A percentile compares a stretch with the other conserved stretches of the same genome.
Evolutionary conservation across 2,888 invertebrate species (phyloP).

Genomic region (Tribolium freemani): DNA sequence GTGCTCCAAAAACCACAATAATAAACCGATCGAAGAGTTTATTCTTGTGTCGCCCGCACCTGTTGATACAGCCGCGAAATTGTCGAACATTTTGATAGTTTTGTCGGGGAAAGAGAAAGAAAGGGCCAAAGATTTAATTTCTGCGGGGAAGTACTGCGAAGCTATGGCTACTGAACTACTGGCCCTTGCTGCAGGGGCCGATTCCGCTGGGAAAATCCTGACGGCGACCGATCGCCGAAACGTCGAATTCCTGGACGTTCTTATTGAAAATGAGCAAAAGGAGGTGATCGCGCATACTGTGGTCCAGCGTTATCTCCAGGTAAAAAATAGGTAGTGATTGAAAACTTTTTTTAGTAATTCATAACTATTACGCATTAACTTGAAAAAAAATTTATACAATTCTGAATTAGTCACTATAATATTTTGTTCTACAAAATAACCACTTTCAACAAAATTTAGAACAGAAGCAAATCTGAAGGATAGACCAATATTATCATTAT

Average conservation of each 20-base stretch:
- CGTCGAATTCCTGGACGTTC: constrained; percentile 94
- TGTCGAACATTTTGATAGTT: constrained; percentile 91
- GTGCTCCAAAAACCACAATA: constrained; percentile 95
- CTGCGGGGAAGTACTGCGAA: constrained; percentile 97
- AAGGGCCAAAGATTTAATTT: constrained; percentile 95
- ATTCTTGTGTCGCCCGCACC: constrained; percentile 99
- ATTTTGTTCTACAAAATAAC: too few species aligned
- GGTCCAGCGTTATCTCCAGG: constrained; percentile 96
- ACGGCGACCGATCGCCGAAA: constrained; percentile 96
- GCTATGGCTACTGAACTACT: constrained; percentile 97
- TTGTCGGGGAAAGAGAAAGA: constrained; percentile 97
- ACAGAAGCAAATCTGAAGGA: too few species aligned
- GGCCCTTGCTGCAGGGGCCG: constrained; percentile 92
- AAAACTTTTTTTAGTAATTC: background rate
- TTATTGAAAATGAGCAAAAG: constrained; percentile 99
- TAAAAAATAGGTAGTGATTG: constrained; percentile 73
- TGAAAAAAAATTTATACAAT: too few species aligned
- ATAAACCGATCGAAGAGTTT: constrained; percentile 97
- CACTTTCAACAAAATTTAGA: too few species aligned
- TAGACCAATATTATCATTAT: too few species aligned
- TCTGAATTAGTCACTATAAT: too few species aligned
- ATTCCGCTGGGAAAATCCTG: constrained; percentile 94
- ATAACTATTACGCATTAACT: background rate
- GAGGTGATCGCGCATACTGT: constrained; percentile 98
- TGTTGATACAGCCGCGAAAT: constrained; percentile 97